These are phyloP conservation scores for Argyresthia goedartella DNA, from an alignment of 2,888 invertebrate species.

Conservation along the genomic window DNA sequence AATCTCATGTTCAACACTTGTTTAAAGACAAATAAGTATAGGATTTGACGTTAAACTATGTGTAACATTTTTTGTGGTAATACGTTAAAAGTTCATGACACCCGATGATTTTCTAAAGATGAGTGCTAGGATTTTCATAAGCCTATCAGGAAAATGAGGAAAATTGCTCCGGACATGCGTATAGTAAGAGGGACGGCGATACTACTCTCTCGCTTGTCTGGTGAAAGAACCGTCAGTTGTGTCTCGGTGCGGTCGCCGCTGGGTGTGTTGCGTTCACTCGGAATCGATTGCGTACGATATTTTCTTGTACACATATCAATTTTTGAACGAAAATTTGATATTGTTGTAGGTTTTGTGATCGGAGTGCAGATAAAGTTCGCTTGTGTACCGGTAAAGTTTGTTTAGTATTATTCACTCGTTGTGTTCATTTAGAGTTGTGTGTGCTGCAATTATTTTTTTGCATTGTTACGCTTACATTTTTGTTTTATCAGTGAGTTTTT, in stretches of 20 bases:
- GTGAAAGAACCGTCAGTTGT: constrained; percentile 47
- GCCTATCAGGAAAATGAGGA: constrained; percentile 29
- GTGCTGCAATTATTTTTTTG: constrained; percentile 33
- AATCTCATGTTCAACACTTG: no score
- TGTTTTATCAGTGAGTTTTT: constrained; percentile 43
- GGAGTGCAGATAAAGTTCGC: constrained; percentile 49
- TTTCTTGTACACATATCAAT: constrained; percentile 60
- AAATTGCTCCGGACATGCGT: constrained; percentile 62
- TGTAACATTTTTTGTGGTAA: no score
- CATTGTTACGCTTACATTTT: constrained; percentile 41
- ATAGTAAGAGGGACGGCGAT: constrained; percentile 51
- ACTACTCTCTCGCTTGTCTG: constrained; percentile 17
- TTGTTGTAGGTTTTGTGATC: constrained; percentile 56
- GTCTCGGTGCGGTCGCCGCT: constrained; percentile 49
- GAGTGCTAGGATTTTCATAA: no score
- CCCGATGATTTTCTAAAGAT: no score
- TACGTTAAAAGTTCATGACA: no score
- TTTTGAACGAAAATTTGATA: constrained; percentile 68
- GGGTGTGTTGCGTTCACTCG: constrained; percentile 30
- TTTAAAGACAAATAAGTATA: no score
- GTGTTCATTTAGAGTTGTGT: constrained; percentile 15
- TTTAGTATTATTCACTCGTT: constrained; percentile 20
- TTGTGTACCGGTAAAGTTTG: constrained; percentile 42
- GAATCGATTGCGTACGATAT: constrained; percentile 23
- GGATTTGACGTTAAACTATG: no score